Evolutionary conservation across 2,888 invertebrate species (phyloP), one percentile per base, ranked within the genome.

Genomic region (Trichogramma evanescens): DNA sequence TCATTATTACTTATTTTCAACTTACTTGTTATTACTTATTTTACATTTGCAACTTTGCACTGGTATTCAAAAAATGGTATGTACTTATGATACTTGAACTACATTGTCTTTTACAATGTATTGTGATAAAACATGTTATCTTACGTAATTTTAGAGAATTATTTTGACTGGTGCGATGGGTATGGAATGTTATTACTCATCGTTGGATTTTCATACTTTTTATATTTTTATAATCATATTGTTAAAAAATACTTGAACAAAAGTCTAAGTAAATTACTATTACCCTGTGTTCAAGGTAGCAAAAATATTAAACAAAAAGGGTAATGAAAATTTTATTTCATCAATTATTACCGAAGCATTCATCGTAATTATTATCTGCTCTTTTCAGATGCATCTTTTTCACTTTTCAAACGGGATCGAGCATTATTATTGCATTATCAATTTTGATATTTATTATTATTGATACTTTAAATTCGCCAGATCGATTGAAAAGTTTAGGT

Each of bases 121-220:
- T 6, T 10, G 42, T 39, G 4, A 38, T 45, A 44, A 10, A 41
- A 10, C 5, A 4, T 39, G 39, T 39, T 40, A 49, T 54, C 48
- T 41, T n/a, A n/a, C 43, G 45, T 53, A 13, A 48, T 45, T 55
- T 67, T 65, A 59, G 39, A 70, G n/a, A 65, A 69, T 53, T 60
- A 65, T 5, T 61, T 69, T 7, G 64, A 72, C 38, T 76, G 75
- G 70, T 91, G 91, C 71, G 73, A 83, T 55, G 91, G 91, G 0
- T 87, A 88, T 66, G 91, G 91, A 48, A 84, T 91, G 74, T 78
- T 91, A 0, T 77, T 89, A 41, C 80, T 91, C 0, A 70, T 91
- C 0, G 76, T 86, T 1, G 74, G 78, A 10, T 80, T 88, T 40
- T 73, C 83, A 4, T 88, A 88, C 66, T 80, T 83, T 66, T 82